Conservation (phyloP, 2,113 vertebrate species). For the Chascanopsetta lugubris region DNA sequence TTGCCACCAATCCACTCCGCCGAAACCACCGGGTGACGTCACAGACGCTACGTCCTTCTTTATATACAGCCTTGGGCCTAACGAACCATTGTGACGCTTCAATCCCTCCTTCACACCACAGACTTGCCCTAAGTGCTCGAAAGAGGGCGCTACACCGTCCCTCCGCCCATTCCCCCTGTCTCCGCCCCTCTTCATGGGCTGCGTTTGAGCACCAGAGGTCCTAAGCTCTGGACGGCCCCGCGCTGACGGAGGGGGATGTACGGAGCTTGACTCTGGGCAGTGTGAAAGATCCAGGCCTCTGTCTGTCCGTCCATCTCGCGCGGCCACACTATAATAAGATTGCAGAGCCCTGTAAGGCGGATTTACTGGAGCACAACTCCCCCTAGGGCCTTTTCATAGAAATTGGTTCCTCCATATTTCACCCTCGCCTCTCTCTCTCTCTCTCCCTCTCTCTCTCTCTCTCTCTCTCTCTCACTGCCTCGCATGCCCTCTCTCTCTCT, state of each 20-base stretch:
- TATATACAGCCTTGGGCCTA: constrained; percentile 44
- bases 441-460: constrained; percentile 23
- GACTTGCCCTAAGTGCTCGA: constrained; percentile 50
- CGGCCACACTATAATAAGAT: constrained; percentile 83
- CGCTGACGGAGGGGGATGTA: constrained; percentile 75
- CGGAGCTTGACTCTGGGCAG: constrained; percentile 75
- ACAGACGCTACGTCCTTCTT: too few species aligned
- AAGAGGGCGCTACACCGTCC: constrained; percentile 58
- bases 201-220: constrained; percentile 69
- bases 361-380: constrained; percentile 85
- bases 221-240: constrained; percentile 57
- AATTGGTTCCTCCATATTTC: constrained; percentile 77
- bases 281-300: constrained; percentile 73
- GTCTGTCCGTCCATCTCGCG: constrained; percentile 75
- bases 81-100: constrained; percentile 48
- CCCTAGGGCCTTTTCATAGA: constrained; percentile 82
- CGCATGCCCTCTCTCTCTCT: too few species aligned
- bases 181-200: constrained; percentile 34
- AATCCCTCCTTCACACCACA: constrained; percentile 53
- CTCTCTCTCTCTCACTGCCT: constrained; percentile 20
- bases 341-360: constrained; percentile 75
- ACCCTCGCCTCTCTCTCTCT: constrained; percentile 44
- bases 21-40: too few species aligned
- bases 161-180: constrained; percentile 20
- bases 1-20: too few species aligned